Base-by-base conservation (phyloP, 2,888 invertebrate genomes). In the Pyrgus malvae region DNA sequence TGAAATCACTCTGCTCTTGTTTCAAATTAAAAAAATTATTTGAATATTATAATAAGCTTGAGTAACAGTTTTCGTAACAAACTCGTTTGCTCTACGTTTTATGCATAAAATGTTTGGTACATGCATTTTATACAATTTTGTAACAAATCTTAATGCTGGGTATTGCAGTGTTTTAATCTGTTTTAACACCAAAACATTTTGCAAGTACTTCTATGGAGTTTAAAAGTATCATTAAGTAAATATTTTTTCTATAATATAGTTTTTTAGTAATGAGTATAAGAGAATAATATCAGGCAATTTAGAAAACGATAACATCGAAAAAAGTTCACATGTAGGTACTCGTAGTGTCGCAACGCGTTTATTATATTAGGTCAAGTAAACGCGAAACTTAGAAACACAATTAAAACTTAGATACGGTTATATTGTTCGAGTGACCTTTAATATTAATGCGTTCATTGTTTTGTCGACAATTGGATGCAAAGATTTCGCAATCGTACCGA, bases 401-500 rank as follows among this genome's bases (percentile, higher is more conserved):
- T 66, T 64, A 64, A 62, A 66, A 63, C 49, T 60, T 50, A 58
- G 55, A 59, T 59, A 61, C 59, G 63, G 59, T 59, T 61, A 68
- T 66, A 68, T 69, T 67, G 66, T 70, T 74, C 66, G 57, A 67
- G 61, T 75, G 80, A 82, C 81, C 80, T 83, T 78, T 75, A 66
- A 61, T 61, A 64, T 63, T 69, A 72, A 74, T 67, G 67, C 64
- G 67, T 67, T 76, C 68, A 77, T 76, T 78, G 76, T 76, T 76
- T 68, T 68, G 63, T 68, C 66, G 71, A 70, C 70, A 76, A 78
- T 75, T 72, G 73, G 69, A 74, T 74, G 69, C 70, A 69, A 67
- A 66, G 65, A 76, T 83, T 85, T 83, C 79, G 80, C 80, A 84
- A 83, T 67, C 63, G 12, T 21, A 58, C 58, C 56, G 17, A 56